Evolutionary conservation across 2,888 invertebrate species (phyloP).

Genomic region (Raillietiella orientalis): DNA sequence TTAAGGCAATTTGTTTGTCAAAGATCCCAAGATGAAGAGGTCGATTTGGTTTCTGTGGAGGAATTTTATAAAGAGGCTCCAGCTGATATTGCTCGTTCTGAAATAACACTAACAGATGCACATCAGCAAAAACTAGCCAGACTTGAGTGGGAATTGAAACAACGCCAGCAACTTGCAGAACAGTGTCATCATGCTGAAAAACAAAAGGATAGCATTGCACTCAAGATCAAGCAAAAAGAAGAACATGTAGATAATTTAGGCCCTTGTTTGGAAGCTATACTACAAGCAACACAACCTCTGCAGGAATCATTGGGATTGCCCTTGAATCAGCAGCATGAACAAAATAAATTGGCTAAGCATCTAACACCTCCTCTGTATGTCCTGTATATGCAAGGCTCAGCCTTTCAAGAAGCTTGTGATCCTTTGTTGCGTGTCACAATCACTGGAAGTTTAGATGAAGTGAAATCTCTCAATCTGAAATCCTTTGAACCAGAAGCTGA

Average conservation of each 20-base stretch:
- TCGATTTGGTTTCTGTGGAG: constrained; percentile 47
- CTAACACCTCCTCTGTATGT: constrained; percentile 53
- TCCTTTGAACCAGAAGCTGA: not conserved
- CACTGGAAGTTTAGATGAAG: not conserved
- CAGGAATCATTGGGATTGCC: constrained; percentile 57
- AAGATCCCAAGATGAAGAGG: constrained; percentile 69
- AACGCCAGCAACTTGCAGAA: constrained; percentile 45
- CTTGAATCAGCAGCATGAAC: constrained; percentile 39
- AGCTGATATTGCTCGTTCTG: constrained; percentile 26
- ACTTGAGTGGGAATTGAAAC: constrained; percentile 64
- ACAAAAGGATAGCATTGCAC: constrained; percentile 37
- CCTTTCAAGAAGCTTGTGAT: constrained; percentile 39
- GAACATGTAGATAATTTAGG: constrained; percentile 44
- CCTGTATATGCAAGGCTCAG: constrained; percentile 48
- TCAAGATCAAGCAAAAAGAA: constrained; percentile 36
- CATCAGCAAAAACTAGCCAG: constrained; percentile 55
- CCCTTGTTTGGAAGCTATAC: constrained; percentile 34
- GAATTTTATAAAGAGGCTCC: constrained; percentile 57
- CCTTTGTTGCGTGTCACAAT: constrained; percentile 5
- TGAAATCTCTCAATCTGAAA: not conserved
- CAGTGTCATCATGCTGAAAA: constrained; percentile 37
- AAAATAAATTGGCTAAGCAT: constrained; percentile 35
- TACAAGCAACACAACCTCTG: constrained; percentile 49
- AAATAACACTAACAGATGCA: constrained; percentile 25
- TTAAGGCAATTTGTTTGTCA: constrained; percentile 6